Evolutionary conservation across 2,113 vertebrate species (phyloP), one percentile per base, ranked within the genome.

Genomic region (Brachyhypopomus gauderio): DNA sequence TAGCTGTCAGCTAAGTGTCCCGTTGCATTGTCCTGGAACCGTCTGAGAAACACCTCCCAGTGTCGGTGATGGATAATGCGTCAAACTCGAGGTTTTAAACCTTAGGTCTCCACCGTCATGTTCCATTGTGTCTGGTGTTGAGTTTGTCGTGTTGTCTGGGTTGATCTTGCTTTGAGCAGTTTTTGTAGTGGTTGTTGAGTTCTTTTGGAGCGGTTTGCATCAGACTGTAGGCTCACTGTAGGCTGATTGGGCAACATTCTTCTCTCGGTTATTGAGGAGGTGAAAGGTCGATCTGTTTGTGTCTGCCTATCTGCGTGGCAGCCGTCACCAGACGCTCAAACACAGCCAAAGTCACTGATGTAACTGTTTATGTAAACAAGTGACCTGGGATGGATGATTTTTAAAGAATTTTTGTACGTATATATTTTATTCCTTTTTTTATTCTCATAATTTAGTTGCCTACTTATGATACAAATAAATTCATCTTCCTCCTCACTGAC

Each of bases 391-490:
- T 11, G 5, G 41, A 41, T 41, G 5, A 8, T 41, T 41, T 41
- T 41, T 8, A 52, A 60, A 60, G 4, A 27, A 63, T 34, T 67
- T 60, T n/a, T 60, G 20, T 60, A 60, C n/a, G 1, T 60, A n/a
- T 60, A 9, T 20, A 62, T 7, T 11, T 25, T 23, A 14, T 52
- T 30, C 30, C 30, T 1, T 30, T 30, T 30, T 2, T 17, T 48
- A 2, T 64, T 48, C 25, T 66, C 45, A 52, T 78, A 17, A 27
- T 14, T 5, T 48, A 20, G 52, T 66, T 79, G 52, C 22, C 64
- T 80, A 74, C 30, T 27, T 34, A 62, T 74, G 36, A 19, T n/a
- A 55, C 52, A 79, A 82, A 84, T 79, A 56, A 38, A 36, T 70
- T 48, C 62, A 41, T 66, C 22, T 77, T 55, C 30, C 7, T 30